These are phyloP conservation scores for Pseudochromis fuscus DNA, from an alignment of 2,797 vertebrate species.

Conservation along the genomic window DNA sequence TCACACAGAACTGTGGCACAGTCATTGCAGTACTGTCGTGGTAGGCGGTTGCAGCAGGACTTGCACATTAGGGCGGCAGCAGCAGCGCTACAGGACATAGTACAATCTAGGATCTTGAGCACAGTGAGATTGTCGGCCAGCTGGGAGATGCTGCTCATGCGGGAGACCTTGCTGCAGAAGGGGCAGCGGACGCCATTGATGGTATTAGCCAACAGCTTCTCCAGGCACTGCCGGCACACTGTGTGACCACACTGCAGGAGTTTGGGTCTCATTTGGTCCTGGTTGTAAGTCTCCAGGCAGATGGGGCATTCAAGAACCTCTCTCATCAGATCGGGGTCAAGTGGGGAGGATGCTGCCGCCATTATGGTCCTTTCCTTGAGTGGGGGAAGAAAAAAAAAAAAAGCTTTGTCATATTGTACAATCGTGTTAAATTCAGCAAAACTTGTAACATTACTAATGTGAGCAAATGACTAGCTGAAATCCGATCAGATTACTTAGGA, in stretches of 20 bases:
- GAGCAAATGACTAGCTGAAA: background rate
- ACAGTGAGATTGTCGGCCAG: slow-evolving; percentile 96
- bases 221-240: slow-evolving; percentile 94
- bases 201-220: slow-evolving; percentile 94
- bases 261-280: slow-evolving; percentile 93
- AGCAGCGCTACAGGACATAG: slow-evolving; percentile 87
- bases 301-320: slow-evolving; percentile 99
- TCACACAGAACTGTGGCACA: slow-evolving; percentile 91
- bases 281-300: slow-evolving; percentile 96
- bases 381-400: slow-evolving; percentile 6
- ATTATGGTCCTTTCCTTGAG: slow-evolving; percentile 74
- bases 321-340: slow-evolving; percentile 94
- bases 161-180: slow-evolving; percentile 95
- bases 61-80: slow-evolving; percentile 92
- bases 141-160: slow-evolving; percentile 92
- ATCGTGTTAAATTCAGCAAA: background rate
- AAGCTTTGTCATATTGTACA: background rate
- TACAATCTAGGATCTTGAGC: slow-evolving; percentile 95
- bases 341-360: slow-evolving; percentile 86
- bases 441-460: background rate
- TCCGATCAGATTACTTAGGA: too few species aligned
- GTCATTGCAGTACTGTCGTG: slow-evolving; percentile 91
- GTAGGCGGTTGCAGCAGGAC: slow-evolving; percentile 90
- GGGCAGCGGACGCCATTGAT: slow-evolving; percentile 98
- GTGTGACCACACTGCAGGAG: slow-evolving; percentile 97